Conservation (phyloP, 1,140 invertebrate genomes). For the Asbolus verrucosus region DNA sequence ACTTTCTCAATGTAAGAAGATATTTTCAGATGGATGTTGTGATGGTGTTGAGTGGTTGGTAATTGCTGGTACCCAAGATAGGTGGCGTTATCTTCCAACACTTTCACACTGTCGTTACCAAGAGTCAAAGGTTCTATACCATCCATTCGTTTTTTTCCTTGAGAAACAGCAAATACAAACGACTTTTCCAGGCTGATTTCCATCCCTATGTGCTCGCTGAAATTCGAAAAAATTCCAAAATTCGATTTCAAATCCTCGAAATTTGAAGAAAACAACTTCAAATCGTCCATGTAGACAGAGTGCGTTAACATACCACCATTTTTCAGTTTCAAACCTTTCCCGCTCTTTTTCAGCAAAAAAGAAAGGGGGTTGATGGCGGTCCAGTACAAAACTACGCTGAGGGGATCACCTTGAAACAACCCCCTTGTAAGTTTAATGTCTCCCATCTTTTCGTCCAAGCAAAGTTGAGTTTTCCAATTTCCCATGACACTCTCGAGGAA, state of each 20-base stretch:
- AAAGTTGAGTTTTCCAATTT: not conserved
- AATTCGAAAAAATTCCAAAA: no score
- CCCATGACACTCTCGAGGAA: not conserved
- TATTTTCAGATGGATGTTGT: no score
- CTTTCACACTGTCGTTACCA: no score
- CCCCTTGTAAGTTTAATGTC: not conserved
- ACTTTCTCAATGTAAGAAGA: no score
- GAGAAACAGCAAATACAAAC: no score
- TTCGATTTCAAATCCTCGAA: not conserved
- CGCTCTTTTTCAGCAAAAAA: not conserved
- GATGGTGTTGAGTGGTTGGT: no score
- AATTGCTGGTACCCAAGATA: no score
- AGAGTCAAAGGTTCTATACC: no score
- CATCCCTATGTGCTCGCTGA: no score
- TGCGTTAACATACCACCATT: not conserved
- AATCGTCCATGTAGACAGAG: not conserved
- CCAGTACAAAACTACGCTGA: not conserved
- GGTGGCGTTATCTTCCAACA: no score
- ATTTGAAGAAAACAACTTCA: not conserved
- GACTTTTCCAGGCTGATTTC: no score
- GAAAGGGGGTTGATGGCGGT: not conserved
- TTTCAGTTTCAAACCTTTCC: not conserved
- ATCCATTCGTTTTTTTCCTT: no score
- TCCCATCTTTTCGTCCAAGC: not conserved
- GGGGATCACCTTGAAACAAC: not conserved